Percentiles rank a stretch among this genome's conserved stretches.
Conservation (phyloP, 2,888 invertebrate genomes). For the Dynastes maya region DNA sequence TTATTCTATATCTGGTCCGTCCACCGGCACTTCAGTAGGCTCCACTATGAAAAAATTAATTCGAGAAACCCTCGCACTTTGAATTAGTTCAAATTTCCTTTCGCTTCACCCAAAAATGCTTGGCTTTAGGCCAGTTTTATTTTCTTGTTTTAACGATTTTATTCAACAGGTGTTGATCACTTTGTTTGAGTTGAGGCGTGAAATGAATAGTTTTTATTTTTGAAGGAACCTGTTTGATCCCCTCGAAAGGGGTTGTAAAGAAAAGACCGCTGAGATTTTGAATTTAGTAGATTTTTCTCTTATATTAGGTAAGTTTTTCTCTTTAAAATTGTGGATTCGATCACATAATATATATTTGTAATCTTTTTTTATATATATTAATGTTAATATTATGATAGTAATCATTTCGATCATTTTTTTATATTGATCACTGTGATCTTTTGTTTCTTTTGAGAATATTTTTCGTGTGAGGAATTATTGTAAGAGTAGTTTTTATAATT, state of each 20-base stretch:
- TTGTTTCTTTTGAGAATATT: too few species aligned
- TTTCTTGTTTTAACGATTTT: too few species aligned
- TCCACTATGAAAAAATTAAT: slow-evolving; percentile 93
- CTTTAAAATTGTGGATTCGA: neutral
- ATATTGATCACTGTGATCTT: neutral
- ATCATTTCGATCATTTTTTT: neutral
- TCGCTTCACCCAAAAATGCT: slow-evolving; percentile 23
- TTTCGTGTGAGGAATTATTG: too few species aligned
- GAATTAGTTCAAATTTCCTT: slow-evolving; percentile 66
- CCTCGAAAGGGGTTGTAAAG: too few species aligned
- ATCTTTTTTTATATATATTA: neutral
- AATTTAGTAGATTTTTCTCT: slow-evolving; percentile 8
- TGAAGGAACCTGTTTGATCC: too few species aligned
- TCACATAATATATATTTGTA: neutral
- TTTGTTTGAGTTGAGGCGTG: too few species aligned
- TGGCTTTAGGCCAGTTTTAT: slow-evolving; percentile 10
- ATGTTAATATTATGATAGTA: neutral
- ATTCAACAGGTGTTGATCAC: too few species aligned
- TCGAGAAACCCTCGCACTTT: slow-evolving; percentile 87
- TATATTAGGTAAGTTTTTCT: neutral
- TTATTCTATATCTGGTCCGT: slow-evolving; percentile 85
- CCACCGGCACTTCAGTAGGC: slow-evolving; percentile 83
- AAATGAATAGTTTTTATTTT: too few species aligned
- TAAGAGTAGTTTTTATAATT: too few species aligned
- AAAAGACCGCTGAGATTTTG: neutral